Percentiles rank a stretch among this genome's conserved stretches.
These are phyloP conservation scores for Nomada hirtipes DNA, from an alignment of 2,888 invertebrate species.

Conservation along the genomic window DNA sequence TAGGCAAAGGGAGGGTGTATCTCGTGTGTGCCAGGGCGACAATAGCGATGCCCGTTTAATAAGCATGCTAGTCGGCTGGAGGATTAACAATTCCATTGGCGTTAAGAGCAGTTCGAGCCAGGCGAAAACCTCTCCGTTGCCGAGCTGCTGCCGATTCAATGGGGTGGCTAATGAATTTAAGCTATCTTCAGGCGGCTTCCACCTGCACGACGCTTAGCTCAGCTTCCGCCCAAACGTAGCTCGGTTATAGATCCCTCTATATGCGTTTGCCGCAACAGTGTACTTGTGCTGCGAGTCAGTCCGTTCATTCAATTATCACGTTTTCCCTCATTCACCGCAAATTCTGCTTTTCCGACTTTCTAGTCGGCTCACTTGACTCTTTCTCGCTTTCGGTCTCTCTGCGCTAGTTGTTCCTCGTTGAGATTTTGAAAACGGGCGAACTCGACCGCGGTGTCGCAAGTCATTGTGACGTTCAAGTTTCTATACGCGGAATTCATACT, in stretches of 20 bases:
- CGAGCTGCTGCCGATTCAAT: slow-evolving; percentile 65
- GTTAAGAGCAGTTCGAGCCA: slow-evolving; percentile 59
- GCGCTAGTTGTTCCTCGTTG: no score
- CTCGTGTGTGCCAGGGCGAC: neutral
- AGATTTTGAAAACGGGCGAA: neutral
- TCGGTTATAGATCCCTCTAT: slow-evolving; percentile 4
- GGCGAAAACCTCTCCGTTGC: slow-evolving; percentile 23
- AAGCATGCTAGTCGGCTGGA: slow-evolving; percentile 19
- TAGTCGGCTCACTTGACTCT: no score
- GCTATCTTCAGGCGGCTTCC: slow-evolving; percentile 61
- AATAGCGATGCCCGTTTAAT: slow-evolving; percentile 25
- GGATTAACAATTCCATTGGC: slow-evolving; percentile 74
- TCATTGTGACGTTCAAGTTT: neutral
- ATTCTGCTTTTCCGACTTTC: slow-evolving; percentile 3
- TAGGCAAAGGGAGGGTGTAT: slow-evolving; percentile 31
- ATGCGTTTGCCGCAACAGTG: neutral
- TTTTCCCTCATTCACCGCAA: neutral
- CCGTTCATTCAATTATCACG: neutral
- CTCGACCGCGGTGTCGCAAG: neutral
- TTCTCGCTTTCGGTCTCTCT: neutral
- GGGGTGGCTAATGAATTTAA: slow-evolving; percentile 76
- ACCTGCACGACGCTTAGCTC: slow-evolving; percentile 49
- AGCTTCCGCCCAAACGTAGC: slow-evolving; percentile 6
- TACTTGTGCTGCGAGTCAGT: neutral
- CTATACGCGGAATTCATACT: neutral